Evolutionary conservation across 2,888 invertebrate species (phyloP), one percentile per base, ranked within the genome.

Genomic region (Nephrotoma flavescens): DNA sequence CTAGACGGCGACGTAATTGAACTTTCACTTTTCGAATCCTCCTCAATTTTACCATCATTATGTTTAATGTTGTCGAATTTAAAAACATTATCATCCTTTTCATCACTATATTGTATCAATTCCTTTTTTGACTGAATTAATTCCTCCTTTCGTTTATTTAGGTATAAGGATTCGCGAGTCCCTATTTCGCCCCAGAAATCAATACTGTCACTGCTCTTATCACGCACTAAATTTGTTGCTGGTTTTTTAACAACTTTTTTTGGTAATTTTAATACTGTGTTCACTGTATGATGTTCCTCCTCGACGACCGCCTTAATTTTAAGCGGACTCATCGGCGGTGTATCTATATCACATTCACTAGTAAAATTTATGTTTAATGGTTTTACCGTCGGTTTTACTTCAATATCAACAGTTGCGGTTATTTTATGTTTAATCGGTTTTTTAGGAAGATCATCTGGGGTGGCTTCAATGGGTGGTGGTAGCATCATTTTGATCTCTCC

Each of bases 111-210:
- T 6, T 83, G 7, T 83, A 19, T 19, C 31, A 52, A 47, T 41
- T 41, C 31, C 41, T 11, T 86, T 86, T 31, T 86, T 12, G 41
- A 41, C 41, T 86, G 44, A 41, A 86, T 47, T 15, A 84, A 84
- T 15, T 41, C 84, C 1, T 84, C 42, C 84, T 84, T 94, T 87
- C 94, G 92, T 89, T 93, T 93, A 86, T 91, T 91, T 89, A 94
- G 92, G 89, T 94, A 94, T 83, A 94, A 91, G n/a, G 94, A 94
- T 91, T 95, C 95, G 87, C 95, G 91, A 88, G 93, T 93, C 4
- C 94, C 95, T 88, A 95, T 94, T 91, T 92, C 93, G 42, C 93
- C 93, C 95, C 95, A 95, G 91, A 95, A 95, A 89, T 95, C 94
- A 87, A 91, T 91, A 2, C 90, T 90, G 86, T 91, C 91, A 1